Conservation (phyloP, 1,140 invertebrate species). For the Drosophila bifasciata region DNA sequence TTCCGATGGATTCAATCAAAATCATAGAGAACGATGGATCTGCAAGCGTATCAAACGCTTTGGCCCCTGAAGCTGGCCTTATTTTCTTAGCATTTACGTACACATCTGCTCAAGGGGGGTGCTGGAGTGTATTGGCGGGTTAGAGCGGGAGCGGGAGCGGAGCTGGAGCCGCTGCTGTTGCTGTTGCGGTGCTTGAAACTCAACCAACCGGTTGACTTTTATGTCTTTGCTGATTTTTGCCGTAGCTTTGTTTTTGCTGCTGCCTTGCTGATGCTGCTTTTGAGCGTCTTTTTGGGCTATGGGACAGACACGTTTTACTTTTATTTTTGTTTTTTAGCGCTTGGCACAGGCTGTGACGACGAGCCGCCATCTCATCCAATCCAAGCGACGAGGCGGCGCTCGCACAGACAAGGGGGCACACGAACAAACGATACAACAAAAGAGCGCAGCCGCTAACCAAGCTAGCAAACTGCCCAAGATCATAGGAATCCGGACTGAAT, state of each 20-base stretch:
- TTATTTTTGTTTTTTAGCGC: constrained; percentile 51
- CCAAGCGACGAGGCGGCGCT: constrained; percentile 46
- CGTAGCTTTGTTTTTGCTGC: constrained; percentile 12
- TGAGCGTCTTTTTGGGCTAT: constrained; percentile 52
- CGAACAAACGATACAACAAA: too few relatives aligned
- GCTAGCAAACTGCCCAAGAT: constrained; percentile 51
- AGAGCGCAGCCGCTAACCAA: constrained; percentile 26
- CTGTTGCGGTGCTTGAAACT: constrained; percentile 55
- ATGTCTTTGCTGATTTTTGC: constrained; percentile 57
- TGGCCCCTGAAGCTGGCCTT: constrained; percentile 5
- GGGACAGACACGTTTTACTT: constrained; percentile 48
- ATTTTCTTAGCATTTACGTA: constrained; percentile 63
- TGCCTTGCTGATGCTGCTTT: constrained; percentile 33
- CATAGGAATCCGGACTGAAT: constrained; percentile 36
- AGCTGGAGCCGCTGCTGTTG: constrained; percentile 37
- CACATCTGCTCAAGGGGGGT: neutral
- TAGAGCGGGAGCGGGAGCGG: constrained; percentile 2
- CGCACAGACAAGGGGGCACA: constrained; percentile 24
- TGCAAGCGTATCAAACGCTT: too few relatives aligned
- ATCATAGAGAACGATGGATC: neutral
- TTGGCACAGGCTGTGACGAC: constrained; percentile 70
- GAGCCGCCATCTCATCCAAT: constrained; percentile 14
- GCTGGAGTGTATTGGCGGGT: neutral
- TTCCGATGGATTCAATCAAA: too few relatives aligned
- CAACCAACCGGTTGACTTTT: constrained; percentile 79